Evolutionary conservation across 2,797 vertebrate genomes (phyloP).

Genomic region (Amblyraja radiata): DNA sequence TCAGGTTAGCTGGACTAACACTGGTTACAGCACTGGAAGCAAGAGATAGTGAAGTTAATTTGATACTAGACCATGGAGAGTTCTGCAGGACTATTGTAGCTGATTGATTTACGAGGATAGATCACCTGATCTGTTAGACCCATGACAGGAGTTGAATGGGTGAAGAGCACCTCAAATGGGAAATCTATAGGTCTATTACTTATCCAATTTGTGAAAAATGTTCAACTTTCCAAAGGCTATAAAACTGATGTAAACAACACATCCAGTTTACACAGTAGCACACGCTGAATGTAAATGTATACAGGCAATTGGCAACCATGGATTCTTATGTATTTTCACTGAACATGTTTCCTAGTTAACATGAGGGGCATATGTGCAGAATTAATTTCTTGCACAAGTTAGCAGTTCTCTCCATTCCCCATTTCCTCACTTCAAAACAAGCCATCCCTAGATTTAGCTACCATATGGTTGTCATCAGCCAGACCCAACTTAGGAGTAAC

Average conservation of each 20-base stretch:
- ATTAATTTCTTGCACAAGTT: neutral
- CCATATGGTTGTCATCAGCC: neutral
- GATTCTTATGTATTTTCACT: neutral
- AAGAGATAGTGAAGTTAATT: neutral
- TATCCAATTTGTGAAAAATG: neutral
- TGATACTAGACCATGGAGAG: neutral
- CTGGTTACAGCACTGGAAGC: neutral
- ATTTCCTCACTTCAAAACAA: neutral
- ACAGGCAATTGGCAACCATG: neutral
- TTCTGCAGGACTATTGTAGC: neutral
- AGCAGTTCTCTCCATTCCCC: neutral
- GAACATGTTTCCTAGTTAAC: neutral
- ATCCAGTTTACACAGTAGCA: neutral
- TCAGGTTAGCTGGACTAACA: neutral
- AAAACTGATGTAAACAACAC: neutral
- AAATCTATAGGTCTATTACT: neutral
- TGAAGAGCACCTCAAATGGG: neutral
- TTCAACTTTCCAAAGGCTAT: neutral
- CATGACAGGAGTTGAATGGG: neutral
- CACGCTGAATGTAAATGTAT: neutral
- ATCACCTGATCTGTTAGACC: neutral
- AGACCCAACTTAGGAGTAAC: neutral
- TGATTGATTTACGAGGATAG: neutral
- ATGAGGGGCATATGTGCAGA: neutral
- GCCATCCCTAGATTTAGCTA: neutral